phyloP scores from a whole-genome alignment of 2,888 invertebrate genomes.

The Pristionchus japonicus region DNA sequence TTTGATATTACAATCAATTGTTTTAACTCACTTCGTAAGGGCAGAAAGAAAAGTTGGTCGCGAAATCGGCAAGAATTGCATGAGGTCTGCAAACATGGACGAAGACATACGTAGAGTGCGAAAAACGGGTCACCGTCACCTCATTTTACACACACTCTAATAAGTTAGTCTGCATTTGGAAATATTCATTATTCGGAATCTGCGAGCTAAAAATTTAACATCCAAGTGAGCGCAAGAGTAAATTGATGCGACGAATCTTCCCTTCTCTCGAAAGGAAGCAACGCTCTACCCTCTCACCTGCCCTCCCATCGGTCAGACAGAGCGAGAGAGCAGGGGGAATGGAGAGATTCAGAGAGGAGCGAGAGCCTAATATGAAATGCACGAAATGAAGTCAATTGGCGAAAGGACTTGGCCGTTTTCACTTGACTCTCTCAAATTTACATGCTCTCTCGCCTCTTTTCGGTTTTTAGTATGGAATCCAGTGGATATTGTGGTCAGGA shows the following conservation, averaged over 20 bases:
- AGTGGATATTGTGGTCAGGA: background rate
- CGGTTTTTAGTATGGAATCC: background rate
- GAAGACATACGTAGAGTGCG: background rate
- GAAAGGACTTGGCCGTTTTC: background rate
- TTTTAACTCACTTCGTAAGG: too few relatives aligned
- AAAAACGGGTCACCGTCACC: too few relatives aligned
- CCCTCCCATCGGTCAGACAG: background rate
- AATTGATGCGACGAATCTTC: background rate
- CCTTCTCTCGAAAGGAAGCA: background rate
- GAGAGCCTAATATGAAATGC: conserved; percentile 30
- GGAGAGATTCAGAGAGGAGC: background rate
- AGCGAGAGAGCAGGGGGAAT: background rate
- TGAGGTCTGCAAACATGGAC: background rate
- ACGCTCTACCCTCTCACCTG: background rate
- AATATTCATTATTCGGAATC: background rate
- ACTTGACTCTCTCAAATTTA: background rate
- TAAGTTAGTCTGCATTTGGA: background rate
- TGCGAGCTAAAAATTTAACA: background rate
- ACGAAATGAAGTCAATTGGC: conserved; percentile 36
- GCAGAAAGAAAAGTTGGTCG: too few relatives aligned
- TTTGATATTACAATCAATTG: too few relatives aligned
- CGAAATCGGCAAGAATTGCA: background rate
- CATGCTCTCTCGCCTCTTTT: background rate
- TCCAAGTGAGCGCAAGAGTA: background rate
- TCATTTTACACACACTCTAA: too few relatives aligned